Evolutionary conservation across 2,888 invertebrate genomes (phyloP).

Genomic region (Plutella xylostella): DNA sequence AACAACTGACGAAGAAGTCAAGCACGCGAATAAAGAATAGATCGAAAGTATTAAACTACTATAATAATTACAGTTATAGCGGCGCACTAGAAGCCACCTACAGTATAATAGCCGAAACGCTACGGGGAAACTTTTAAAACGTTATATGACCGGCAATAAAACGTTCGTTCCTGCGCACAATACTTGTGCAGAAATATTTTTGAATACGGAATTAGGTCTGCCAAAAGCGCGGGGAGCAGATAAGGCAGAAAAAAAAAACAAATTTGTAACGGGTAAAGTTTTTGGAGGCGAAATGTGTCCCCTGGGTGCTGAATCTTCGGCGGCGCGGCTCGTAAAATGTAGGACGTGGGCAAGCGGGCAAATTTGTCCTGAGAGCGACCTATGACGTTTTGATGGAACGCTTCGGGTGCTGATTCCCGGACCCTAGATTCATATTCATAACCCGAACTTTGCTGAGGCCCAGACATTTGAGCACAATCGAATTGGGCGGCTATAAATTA

Average conservation of each 20-base stretch:
- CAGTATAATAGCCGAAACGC: slow-evolving; percentile 32
- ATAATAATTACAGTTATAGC: slow-evolving; percentile 50
- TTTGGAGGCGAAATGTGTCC: slow-evolving; percentile 69
- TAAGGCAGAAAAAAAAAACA: slow-evolving; percentile 68
- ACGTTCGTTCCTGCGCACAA: slow-evolving; percentile 65
- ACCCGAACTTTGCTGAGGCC: slow-evolving; percentile 21
- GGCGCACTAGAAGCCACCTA: slow-evolving; percentile 31
- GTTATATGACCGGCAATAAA: slow-evolving; percentile 67
- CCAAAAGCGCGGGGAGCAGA: slow-evolving; percentile 67
- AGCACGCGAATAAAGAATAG: slow-evolving; percentile 33
- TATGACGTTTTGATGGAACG: slow-evolving; percentile 70
- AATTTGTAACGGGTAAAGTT: slow-evolving; percentile 71
- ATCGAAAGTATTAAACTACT: slow-evolving; percentile 49
- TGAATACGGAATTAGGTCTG: slow-evolving; percentile 70
- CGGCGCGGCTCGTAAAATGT: slow-evolving; percentile 66
- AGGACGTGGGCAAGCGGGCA: slow-evolving; percentile 68
- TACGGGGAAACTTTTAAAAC: slow-evolving; percentile 65
- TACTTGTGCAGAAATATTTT: slow-evolving; percentile 68
- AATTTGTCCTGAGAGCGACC: slow-evolving; percentile 68
- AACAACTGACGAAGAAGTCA: slow-evolving; percentile 11
- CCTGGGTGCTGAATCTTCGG: slow-evolving; percentile 69
- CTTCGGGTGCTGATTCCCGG: slow-evolving; percentile 57
- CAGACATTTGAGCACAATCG: not conserved
- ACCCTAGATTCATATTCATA: slow-evolving; percentile 67
- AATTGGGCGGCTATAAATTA: too few relatives aligned